phyloP scores from a whole-genome alignment of 2,113 vertebrate species.

The Dromiciops gliroides region DNA sequence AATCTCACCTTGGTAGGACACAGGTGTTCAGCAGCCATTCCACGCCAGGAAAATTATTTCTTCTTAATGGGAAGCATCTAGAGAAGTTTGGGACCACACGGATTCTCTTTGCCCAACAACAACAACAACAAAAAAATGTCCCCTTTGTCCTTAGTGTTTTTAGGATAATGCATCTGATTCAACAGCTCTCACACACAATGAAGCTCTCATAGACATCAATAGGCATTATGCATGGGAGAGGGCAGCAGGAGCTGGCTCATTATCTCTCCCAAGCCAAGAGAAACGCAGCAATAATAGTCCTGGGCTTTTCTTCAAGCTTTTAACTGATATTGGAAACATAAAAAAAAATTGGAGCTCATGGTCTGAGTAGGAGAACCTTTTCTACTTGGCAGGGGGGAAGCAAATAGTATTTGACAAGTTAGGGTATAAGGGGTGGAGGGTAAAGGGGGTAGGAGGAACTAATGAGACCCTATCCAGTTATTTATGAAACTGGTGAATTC shows the following conservation, averaged over 20 bases:
- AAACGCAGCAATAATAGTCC: constrained; percentile 74
- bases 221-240: constrained; percentile 75
- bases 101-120: constrained; percentile 67
- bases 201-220: constrained; percentile 60
- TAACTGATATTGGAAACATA: constrained; percentile 62
- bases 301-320: constrained; percentile 67
- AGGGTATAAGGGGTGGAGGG: background rate
- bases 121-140: constrained; percentile 58
- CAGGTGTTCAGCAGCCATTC: constrained; percentile 26
- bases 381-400: constrained; percentile 46
- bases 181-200: constrained; percentile 48
- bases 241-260: constrained; percentile 74
- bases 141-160: constrained; percentile 80
- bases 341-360: constrained; percentile 60
- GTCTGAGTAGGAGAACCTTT: constrained; percentile 54
- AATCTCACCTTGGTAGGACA: constrained; percentile 73
- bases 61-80: constrained; percentile 76
- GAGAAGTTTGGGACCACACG: constrained; percentile 70
- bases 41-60: constrained; percentile 72
- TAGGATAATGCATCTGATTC: constrained; percentile 72
- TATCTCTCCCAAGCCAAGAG: constrained; percentile 78
- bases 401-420: constrained; percentile 25
- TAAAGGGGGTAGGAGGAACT: constrained; percentile 14
- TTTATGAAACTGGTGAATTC: constrained; percentile 26
- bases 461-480: background rate